These are phyloP conservation scores for Choloepus didactylus DNA, from an alignment of 2,797 vertebrate genomes.

Conservation along the genomic window DNA sequence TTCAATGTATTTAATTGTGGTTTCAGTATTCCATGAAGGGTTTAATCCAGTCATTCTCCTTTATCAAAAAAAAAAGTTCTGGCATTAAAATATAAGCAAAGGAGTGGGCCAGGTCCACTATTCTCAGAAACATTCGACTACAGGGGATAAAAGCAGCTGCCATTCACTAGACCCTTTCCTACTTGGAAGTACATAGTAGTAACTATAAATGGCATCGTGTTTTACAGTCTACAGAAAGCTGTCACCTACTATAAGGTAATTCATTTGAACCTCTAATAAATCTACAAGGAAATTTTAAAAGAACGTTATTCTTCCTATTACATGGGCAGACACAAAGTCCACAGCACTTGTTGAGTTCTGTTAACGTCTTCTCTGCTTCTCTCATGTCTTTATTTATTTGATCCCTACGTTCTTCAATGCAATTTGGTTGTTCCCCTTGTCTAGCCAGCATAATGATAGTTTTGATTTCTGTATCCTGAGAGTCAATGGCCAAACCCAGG, in stretches of 20 bases:
- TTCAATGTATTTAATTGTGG: background rate
- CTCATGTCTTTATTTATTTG: slow-evolving; percentile 96
- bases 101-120: background rate
- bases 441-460: too few relatives aligned
- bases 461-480: background rate
- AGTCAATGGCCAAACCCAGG: background rate
- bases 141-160: background rate
- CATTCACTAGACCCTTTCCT: background rate
- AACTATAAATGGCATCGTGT: background rate
- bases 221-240: background rate
- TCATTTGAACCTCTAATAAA: slow-evolving; percentile 2
- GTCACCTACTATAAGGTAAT: background rate
- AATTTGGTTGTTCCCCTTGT: slow-evolving; percentile 92
- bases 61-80: background rate
- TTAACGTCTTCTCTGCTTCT: slow-evolving; percentile 96
- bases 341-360: slow-evolving; percentile 97
- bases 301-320: slow-evolving; percentile 88
- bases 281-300: background rate
- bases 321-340: slow-evolving; percentile 98
- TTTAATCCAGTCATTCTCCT: slow-evolving; percentile 17
- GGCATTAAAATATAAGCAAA: background rate
- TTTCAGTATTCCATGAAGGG: background rate
- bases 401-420: slow-evolving; percentile 96
- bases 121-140: background rate
- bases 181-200: background rate